Evolutionary conservation across 2,888 invertebrate genomes (phyloP).

Genomic region (Pheosia gnoma): DNA sequence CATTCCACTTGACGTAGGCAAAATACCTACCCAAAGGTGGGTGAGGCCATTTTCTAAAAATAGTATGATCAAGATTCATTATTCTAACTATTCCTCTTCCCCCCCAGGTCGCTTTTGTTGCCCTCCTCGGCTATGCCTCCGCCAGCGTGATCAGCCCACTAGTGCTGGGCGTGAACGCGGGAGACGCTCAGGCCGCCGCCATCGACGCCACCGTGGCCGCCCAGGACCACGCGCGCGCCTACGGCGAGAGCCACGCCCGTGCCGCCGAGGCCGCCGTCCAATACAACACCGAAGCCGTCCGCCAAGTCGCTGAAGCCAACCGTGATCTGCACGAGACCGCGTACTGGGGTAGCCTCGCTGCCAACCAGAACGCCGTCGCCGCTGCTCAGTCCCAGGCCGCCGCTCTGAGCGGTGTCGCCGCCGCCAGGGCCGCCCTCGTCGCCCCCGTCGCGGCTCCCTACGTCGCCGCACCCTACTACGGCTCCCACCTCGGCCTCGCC

Average conservation of each 20-base stretch:
- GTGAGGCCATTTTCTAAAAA: no score
- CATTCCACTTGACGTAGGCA: no score
- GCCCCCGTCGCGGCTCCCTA: conserved; percentile 33
- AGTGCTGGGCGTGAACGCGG: conserved; percentile 66
- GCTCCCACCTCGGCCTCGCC: conserved; percentile 32
- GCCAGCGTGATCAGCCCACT: conserved; percentile 68
- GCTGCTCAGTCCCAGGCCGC: conserved; percentile 77
- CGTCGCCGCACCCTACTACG: conserved; percentile 32
- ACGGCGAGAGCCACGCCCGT: conserved; percentile 65
- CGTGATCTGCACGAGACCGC: conserved; percentile 75
- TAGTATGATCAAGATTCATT: no score
- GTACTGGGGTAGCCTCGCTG: conserved; percentile 74
- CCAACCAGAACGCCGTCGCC: conserved; percentile 72
- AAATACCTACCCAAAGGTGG: no score
- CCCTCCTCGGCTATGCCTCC: conserved; percentile 80
- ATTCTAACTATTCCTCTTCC: conserved; percentile 2
- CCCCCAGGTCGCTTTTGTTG: conserved; percentile 74
- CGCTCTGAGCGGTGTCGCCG: conserved; percentile 62
- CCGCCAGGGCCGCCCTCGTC: conserved; percentile 27
- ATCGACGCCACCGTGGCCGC: conserved; percentile 74
- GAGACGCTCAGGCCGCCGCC: conserved; percentile 76
- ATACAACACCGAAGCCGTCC: conserved; percentile 67
- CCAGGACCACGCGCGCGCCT: conserved; percentile 66
- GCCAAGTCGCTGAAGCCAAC: conserved; percentile 65
- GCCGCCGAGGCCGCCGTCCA: conserved; percentile 71